phyloP scores from a whole-genome alignment of 2,797 vertebrate species.

The Thripadectes ignobilis region DNA sequence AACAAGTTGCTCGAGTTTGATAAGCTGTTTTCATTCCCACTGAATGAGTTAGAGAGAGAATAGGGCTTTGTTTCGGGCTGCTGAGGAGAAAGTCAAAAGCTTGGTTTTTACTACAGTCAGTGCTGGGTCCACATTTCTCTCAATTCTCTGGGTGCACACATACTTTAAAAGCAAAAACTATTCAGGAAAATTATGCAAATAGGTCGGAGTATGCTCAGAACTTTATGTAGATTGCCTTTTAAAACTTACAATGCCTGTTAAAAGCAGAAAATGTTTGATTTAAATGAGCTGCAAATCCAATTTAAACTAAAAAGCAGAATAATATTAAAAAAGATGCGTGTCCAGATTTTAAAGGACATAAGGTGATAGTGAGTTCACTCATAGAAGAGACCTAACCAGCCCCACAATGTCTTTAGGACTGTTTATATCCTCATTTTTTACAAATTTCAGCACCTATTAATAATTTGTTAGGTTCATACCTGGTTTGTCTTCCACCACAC shows the following conservation, averaged over 20 bases:
- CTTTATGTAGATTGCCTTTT: not conserved
- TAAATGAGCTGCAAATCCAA: not conserved
- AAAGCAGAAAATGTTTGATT: not conserved
- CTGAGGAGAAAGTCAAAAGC: not conserved
- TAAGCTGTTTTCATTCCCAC: conserved; percentile 30
- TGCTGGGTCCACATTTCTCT: not conserved
- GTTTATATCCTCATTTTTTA: not conserved
- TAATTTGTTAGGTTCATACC: not conserved
- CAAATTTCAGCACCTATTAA: not conserved
- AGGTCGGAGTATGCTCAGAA: not conserved
- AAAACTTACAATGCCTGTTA: not conserved
- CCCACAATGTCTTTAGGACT: not conserved
- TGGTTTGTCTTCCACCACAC: not conserved
- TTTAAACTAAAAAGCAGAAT: not conserved
- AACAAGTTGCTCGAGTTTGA: conserved; percentile 34
- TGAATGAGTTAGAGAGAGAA: not conserved
- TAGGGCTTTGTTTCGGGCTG: conserved; percentile 46
- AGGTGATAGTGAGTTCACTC: not conserved
- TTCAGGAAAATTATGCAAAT: not conserved
- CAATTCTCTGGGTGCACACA: not conserved
- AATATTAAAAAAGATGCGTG: not conserved
- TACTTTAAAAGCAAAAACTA: not conserved
- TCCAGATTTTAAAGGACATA: not conserved
- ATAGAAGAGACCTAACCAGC: not conserved
- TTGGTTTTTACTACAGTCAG: not conserved